A percentile compares a stretch with the other conserved stretches of the same genome.
These are phyloP conservation scores for Drosophila antonietae DNA, from an alignment of 2,888 invertebrate genomes.

Conservation along the genomic window DNA sequence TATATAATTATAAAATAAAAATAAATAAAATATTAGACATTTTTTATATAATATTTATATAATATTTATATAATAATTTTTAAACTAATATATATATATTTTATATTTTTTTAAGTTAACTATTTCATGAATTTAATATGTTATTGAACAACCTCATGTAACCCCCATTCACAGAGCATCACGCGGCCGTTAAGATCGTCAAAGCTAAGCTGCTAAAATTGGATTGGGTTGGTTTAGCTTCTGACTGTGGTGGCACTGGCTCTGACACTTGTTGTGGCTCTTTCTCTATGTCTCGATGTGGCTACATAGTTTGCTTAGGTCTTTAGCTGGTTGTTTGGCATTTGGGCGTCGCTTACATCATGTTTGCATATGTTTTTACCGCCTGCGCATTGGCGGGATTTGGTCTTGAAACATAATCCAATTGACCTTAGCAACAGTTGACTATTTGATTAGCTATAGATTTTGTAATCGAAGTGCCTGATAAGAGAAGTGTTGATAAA, in stretches of 20 bases:
- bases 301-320: conserved; percentile 53
- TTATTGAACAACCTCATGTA: too few species aligned
- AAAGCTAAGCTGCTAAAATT: conserved; percentile 31
- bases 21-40: too few species aligned
- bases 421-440: conserved; percentile 61
- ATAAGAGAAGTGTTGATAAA: conserved; percentile 2
- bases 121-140: too few species aligned
- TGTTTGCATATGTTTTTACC: conserved; percentile 63
- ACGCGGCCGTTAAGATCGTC: neutral
- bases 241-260: conserved; percentile 8
- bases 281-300: neutral
- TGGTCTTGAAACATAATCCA: conserved; percentile 60
- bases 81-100: too few species aligned
- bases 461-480: conserved; percentile 21
- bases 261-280: conserved; percentile 2
- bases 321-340: conserved; percentile 56
- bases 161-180: neutral
- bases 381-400: conserved; percentile 27
- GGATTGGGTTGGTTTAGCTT: conserved; percentile 36
- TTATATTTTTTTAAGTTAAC: too few species aligned
- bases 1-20: too few species aligned
- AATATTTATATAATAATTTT: too few species aligned
- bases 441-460: conserved; percentile 4
- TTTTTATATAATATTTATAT: too few species aligned
- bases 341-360: conserved; percentile 60